Percentiles rank a stretch among this genome's conserved stretches.
Evolutionary conservation across 1,140 invertebrate genomes (phyloP).

Genomic region (Ruditapes philippinarum): DNA sequence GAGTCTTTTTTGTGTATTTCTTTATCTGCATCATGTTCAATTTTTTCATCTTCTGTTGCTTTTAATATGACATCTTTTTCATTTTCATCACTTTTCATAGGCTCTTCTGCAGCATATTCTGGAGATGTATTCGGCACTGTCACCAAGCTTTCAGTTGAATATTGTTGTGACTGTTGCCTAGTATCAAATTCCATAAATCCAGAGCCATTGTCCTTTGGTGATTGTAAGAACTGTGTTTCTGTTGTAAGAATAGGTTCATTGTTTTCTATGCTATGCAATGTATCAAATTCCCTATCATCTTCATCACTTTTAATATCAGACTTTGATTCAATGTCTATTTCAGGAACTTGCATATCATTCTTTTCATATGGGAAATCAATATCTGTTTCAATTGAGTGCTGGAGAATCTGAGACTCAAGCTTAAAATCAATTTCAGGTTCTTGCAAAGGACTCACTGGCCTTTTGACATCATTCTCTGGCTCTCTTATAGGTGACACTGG

Average conservation of each 20-base stretch:
- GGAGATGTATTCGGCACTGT: no score
- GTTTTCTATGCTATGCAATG: background rate
- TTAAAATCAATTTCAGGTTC: slow-evolving; percentile 57
- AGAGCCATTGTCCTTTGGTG: no score
- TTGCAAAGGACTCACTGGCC: slow-evolving; percentile 35
- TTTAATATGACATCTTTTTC: background rate
- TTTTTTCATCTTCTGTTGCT: background rate
- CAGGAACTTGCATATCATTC: slow-evolving; percentile 17
- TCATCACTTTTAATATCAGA: background rate
- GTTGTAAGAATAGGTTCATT: no score
- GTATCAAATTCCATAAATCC: no score
- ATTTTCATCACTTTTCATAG: background rate
- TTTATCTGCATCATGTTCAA: background rate
- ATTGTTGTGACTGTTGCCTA: background rate
- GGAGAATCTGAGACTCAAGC: background rate
- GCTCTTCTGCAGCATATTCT: background rate
- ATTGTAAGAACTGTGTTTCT: no score
- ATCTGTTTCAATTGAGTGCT: background rate
- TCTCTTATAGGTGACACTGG: slow-evolving; percentile 49
- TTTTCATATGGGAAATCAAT: background rate
- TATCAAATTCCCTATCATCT: background rate
- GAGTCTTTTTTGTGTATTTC: slow-evolving; percentile 3
- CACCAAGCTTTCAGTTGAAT: background rate
- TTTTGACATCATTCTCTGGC: slow-evolving; percentile 37
- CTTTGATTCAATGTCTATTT: background rate